Percentiles rank a stretch among this genome's conserved stretches.
These are phyloP conservation scores for Capra hircus DNA, from an alignment of 2,113 vertebrate species.

Conservation along the genomic window DNA sequence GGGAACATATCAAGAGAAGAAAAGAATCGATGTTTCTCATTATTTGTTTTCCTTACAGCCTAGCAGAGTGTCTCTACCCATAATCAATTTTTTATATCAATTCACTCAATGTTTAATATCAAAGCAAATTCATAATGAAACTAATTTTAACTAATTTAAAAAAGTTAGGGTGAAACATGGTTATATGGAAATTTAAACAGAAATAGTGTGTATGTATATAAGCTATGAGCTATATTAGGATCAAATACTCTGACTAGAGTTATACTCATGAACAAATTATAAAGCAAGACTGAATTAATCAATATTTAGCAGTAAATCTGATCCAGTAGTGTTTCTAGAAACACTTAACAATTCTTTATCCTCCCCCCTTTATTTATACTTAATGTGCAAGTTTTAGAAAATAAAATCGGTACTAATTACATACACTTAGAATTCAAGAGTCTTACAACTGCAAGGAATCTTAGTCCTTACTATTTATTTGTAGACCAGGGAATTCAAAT, in stretches of 20 bases:
- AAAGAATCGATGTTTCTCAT: background rate
- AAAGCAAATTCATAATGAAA: slow-evolving; percentile 1
- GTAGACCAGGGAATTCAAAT: background rate
- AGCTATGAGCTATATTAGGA: background rate
- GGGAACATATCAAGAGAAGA: background rate
- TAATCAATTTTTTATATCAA: background rate
- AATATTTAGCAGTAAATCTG: background rate
- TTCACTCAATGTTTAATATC: background rate
- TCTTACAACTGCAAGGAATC: background rate
- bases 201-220: background rate
- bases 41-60: background rate
- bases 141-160: background rate
- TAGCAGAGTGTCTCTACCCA: background rate
- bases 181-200: background rate
- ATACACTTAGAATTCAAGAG: slow-evolving; percentile 13
- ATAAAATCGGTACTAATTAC: slow-evolving; percentile 8
- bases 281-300: background rate
- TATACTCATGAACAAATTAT: background rate
- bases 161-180: background rate
- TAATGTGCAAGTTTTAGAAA: slow-evolving; percentile 15
- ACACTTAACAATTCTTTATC: background rate
- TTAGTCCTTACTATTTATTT: background rate
- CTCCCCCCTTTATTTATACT: background rate
- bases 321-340: background rate
- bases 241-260: background rate